A percentile compares a stretch with the other conserved stretches of the same genome.
These are phyloP conservation scores for Neoaliturus tenellus DNA, from an alignment of 2,888 invertebrate species.

Conservation along the genomic window DNA sequence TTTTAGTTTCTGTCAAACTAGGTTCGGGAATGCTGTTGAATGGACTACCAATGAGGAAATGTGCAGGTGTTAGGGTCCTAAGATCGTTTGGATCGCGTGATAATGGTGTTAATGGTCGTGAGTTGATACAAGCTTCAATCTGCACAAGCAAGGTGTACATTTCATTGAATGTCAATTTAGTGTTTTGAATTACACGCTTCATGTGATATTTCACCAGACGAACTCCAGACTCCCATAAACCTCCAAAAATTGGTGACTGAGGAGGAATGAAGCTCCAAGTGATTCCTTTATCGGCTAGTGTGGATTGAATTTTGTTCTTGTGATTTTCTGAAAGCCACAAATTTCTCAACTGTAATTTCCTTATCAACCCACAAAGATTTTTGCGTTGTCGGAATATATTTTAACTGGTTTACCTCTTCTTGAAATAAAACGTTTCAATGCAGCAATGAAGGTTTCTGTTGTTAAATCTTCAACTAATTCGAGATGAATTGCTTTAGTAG, in stretches of 20 bases:
- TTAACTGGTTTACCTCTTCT: background rate
- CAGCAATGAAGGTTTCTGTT: constrained; percentile 17
- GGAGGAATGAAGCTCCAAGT: constrained; percentile 70
- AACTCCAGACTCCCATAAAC: constrained; percentile 69
- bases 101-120: background rate
- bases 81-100: background rate
- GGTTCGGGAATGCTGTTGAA: constrained; percentile 19
- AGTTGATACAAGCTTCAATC: background rate
- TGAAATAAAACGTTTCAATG: constrained; percentile 27
- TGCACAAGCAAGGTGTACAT: constrained; percentile 65
- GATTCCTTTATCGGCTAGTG: constrained; percentile 56
- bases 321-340: background rate
- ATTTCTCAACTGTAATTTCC: background rate
- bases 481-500: background rate
- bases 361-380: constrained; percentile 16
- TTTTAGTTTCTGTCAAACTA: constrained; percentile 61
- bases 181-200: constrained; percentile 65
- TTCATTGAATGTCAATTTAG: constrained; percentile 68
- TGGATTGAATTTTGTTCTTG: background rate
- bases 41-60: too few relatives aligned
- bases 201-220: constrained; percentile 69
- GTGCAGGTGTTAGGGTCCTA: background rate
- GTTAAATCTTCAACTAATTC: constrained; percentile 16
- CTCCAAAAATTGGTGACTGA: constrained; percentile 69
- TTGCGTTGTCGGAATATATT: constrained; percentile 26